phyloP scores from a whole-genome alignment of 2,113 vertebrate genomes.

The Paradoxurus hermaphroditus region DNA sequence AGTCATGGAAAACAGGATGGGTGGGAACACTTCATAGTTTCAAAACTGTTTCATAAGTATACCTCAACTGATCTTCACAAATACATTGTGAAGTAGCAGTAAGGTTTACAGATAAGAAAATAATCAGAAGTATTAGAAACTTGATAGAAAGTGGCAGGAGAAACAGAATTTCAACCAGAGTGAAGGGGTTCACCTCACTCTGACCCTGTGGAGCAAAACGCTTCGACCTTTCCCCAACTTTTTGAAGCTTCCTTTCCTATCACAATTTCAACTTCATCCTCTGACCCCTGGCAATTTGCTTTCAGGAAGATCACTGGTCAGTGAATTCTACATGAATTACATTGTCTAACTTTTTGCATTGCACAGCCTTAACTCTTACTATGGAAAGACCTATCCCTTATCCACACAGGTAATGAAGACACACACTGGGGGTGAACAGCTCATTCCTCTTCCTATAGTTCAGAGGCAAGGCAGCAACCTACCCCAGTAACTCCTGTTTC shows the following conservation, averaged over 20 bases:
- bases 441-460: not conserved
- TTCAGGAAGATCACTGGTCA: not conserved
- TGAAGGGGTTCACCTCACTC: not conserved
- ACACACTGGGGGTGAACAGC: not conserved
- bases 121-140: not conserved
- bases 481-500: not conserved
- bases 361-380: not conserved
- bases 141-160: not conserved
- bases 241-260: not conserved
- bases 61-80: not conserved
- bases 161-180: not conserved
- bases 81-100: not conserved
- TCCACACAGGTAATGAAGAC: not conserved
- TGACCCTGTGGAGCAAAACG: not conserved
- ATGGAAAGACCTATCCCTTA: not conserved
- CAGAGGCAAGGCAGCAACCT: not conserved
- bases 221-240: not conserved
- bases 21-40: not conserved
- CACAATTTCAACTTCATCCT: not conserved
- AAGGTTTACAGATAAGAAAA: not conserved
- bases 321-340: not conserved
- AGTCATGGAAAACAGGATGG: not conserved
- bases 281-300: not conserved
- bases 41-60: not conserved
- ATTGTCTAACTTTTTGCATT: not conserved